A percentile compares a stretch with the other conserved stretches of the same genome.
Conservation (phyloP, 2,113 vertebrate species). For the Sigmodon hispidus region DNA sequence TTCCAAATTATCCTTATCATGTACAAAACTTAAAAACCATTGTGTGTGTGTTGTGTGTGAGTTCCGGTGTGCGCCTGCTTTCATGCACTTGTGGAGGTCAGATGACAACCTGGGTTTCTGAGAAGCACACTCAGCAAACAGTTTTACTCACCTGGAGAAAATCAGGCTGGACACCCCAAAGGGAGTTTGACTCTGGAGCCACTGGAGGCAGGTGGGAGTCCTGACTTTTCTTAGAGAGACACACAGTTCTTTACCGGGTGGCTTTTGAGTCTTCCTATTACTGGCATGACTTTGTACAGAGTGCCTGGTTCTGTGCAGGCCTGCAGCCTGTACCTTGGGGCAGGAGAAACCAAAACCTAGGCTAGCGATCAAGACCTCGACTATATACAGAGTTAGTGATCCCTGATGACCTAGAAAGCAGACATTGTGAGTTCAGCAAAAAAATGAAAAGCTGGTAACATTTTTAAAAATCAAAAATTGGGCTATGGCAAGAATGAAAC, state of each 20-base stretch:
- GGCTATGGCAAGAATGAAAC: background rate
- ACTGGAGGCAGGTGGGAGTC: background rate
- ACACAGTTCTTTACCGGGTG: background rate
- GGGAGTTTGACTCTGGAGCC: background rate
- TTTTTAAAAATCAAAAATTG: background rate
- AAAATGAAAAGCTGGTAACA: background rate
- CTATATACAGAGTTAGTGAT: background rate
- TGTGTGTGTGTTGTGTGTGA: background rate
- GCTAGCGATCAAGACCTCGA: background rate
- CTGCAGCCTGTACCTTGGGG: background rate
- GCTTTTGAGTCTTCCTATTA: background rate
- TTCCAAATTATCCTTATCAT: background rate
- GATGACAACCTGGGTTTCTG: background rate
- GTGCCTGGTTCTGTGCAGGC: background rate
- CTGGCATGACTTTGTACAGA: background rate
- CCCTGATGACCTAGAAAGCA: background rate
- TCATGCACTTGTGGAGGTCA: background rate
- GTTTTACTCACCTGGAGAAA: background rate
- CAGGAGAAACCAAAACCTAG: background rate
- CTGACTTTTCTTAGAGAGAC: background rate
- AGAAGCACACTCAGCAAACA: background rate
- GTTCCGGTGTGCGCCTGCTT: fast-evolving
- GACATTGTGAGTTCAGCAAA: background rate
- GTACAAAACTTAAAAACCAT: background rate
- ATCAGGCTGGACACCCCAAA: background rate